These are phyloP conservation scores for Lipophrys pholis DNA, from an alignment of 2,113 vertebrate species.

Conservation along the genomic window DNA sequence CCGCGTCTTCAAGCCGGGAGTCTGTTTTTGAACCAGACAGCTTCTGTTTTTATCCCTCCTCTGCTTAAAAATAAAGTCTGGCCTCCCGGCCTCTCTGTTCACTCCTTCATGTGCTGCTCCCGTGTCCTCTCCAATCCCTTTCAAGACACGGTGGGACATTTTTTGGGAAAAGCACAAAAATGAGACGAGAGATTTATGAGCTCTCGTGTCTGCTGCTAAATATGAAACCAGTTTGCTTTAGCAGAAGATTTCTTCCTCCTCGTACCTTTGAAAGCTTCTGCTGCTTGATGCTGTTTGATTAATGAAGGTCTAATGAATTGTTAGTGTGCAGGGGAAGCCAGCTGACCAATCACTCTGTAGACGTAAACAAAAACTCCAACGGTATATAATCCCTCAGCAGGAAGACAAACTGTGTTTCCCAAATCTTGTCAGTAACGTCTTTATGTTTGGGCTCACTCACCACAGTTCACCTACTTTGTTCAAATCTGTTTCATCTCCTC, in stretches of 20 bases:
- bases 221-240: background rate
- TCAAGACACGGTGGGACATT: slow-evolving; percentile 2
- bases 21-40: slow-evolving; percentile 40
- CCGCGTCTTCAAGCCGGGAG: slow-evolving; percentile 29
- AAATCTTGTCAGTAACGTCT: background rate
- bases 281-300: background rate
- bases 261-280: background rate
- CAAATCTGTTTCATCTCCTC: background rate
- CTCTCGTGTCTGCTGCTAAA: background rate
- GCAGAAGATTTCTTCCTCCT: background rate
- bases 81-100: slow-evolving; percentile 13
- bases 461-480: background rate
- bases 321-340: no score
- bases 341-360: no score
- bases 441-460: background rate
- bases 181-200: background rate
- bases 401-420: slow-evolving; percentile 5
- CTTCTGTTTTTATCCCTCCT: slow-evolving; percentile 27
- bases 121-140: slow-evolving; percentile 20
- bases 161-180: background rate
- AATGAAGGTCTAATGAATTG: background rate
- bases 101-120: slow-evolving; percentile 36
- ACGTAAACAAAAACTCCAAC: no score
- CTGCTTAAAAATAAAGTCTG: slow-evolving; percentile 2
- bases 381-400: background rate